Base-by-base conservation (phyloP, 2,797 vertebrate genomes). In the Macropodus opercularis region DNA sequence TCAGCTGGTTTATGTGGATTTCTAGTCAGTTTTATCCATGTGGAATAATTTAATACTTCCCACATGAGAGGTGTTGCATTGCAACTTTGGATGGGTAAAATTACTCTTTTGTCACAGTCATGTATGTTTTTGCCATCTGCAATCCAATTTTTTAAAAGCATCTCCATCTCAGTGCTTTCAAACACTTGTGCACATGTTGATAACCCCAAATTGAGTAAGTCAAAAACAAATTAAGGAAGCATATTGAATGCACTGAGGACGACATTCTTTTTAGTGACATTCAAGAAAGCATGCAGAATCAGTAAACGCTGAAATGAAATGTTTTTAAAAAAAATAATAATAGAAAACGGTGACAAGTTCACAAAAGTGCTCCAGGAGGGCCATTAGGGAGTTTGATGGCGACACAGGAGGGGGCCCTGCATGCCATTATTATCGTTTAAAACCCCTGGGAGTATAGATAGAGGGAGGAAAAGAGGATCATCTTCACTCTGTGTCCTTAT, bases 371-470 rank as follows among this genome's bases (percentile, higher is more conserved):
- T 75, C 21, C 66, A 44, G 63, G 71, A 65, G 60, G 38, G 67
- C 65, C 56, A 69, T 75, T 65, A 69, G 69, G 6, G 63, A 61
- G 55, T 60, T 59, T 34, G 40, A 66, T 75, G 59, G 43, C 50
- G 32, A 63, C n/a, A 2, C 19, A 2, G 44, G 21, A 46, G 44
- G 69, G 44, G 47, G 53, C 21, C 4, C 6, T 50, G 5, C 13
- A 50, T 71, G 75, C 56, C 38, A 71, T 70, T 77, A 54, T 72
- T 29, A 54, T 53, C 35, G 57, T 52, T 79, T 56, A 56, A 71
- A 74, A 75, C 27, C 53, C 42, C 52, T 27, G 55, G 46, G 51
- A 74, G 58, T 48, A 71, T 40, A 38, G 47, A 66, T 35, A 1
- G 23, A 22, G 2, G 23, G 39, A 32, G 14, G 21, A 62, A 49